Conservation (phyloP, 2,888 invertebrate species). For the Sthenelais limicola region DNA sequence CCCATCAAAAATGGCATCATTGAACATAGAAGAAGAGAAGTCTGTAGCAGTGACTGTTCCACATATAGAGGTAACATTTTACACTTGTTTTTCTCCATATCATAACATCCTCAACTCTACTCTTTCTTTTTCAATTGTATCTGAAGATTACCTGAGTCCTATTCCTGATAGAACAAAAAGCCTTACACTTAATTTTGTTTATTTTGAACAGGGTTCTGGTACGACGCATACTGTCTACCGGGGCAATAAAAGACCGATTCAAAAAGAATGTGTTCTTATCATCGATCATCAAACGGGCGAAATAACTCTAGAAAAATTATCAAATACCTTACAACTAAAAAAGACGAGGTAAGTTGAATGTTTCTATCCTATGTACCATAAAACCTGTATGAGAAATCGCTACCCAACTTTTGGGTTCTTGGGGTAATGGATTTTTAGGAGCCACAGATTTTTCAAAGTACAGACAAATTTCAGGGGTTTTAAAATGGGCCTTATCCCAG, state of each 20-base stretch:
- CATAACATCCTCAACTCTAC: neutral
- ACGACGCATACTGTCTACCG: slow-evolving; percentile 90
- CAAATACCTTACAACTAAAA: slow-evolving; percentile 81
- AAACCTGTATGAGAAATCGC: no score
- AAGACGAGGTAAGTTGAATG: slow-evolving; percentile 65
- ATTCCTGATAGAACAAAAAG: no score
- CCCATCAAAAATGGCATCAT: slow-evolving; percentile 89
- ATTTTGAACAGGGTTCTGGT: slow-evolving; percentile 81
- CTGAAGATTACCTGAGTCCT: no score
- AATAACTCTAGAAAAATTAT: slow-evolving; percentile 91
- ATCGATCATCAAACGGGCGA: slow-evolving; percentile 94
- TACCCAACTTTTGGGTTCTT: neutral
- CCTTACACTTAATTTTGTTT: neutral
- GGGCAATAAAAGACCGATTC: slow-evolving; percentile 92
- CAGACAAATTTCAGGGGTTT: no score
- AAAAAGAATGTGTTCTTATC: slow-evolving; percentile 95
- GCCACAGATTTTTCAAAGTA: neutral
- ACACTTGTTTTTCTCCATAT: neutral
- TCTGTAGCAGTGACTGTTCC: slow-evolving; percentile 90
- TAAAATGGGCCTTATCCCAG: no score
- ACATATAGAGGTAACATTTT: slow-evolving; percentile 83
- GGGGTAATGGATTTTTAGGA: neutral
- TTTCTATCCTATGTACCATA: neutral
- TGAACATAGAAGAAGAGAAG: slow-evolving; percentile 91
- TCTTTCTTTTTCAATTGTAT: no score